Evolutionary conservation across 2,888 invertebrate genomes (phyloP).

Genomic region (Serrognathus titanus): DNA sequence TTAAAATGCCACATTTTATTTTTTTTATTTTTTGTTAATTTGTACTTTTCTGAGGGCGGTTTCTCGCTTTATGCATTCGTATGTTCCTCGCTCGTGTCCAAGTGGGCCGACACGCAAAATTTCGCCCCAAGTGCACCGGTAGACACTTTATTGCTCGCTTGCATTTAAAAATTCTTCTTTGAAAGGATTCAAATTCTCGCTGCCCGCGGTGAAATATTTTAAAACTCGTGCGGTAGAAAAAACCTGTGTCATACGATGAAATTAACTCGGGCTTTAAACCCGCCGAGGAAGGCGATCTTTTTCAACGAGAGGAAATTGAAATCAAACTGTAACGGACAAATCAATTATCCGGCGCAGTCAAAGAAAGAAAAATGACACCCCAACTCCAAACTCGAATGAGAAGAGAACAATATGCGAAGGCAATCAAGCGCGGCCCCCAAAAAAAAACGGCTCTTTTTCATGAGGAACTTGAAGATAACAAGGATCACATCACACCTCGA

Average conservation of each 20-base stretch:
- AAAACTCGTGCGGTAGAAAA: not conserved
- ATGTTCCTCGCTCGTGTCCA: not conserved
- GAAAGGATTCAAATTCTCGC: constrained; percentile 6
- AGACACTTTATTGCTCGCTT: constrained; percentile 8
- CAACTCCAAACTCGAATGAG: not conserved
- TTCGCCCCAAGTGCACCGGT: constrained; percentile 10
- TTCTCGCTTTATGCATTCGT: not conserved
- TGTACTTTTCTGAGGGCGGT: constrained; percentile 17
- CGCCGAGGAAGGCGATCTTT: not conserved
- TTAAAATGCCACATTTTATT: constrained; percentile 15
- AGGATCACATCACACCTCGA: constrained; percentile 35
- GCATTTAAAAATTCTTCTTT: constrained; percentile 10
- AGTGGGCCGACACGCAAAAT: constrained; percentile 7
- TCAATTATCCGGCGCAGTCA: not conserved
- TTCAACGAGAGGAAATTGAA: constrained; percentile 12
- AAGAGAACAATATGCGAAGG: constrained; percentile 7
- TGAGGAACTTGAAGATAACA: constrained; percentile 15
- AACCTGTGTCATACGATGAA: not conserved
- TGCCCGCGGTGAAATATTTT: not conserved
- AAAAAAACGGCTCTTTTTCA: not conserved
- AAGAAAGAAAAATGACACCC: not conserved
- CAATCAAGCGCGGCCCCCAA: not conserved
- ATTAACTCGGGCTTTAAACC: not conserved
- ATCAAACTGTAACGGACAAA: constrained; percentile 10
- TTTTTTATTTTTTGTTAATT: constrained; percentile 10